Conservation (phyloP, 1,140 invertebrate genomes). For the Ostrea denselamellosa region DNA sequence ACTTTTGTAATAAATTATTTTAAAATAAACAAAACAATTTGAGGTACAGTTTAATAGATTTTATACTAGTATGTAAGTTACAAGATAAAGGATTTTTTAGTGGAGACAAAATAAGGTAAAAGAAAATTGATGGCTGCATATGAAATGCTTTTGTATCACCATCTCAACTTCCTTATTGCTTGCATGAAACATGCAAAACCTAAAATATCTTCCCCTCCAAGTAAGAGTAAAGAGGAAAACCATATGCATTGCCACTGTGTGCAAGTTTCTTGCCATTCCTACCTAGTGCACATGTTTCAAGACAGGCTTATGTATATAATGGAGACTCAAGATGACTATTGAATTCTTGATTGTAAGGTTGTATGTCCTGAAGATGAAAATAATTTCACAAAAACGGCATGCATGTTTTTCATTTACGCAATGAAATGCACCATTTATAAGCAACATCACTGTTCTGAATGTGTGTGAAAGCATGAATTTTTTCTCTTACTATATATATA, state of each 20-base stretch:
- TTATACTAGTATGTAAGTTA: not conserved
- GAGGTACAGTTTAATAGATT: not conserved
- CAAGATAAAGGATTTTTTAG: constrained; percentile 25
- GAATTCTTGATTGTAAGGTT: not conserved
- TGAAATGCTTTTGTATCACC: not conserved
- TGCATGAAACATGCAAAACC: not conserved
- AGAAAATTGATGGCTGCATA: not conserved
- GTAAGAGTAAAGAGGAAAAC: not conserved
- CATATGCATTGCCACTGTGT: not conserved
- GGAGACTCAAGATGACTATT: not conserved
- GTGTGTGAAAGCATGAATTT: too few species aligned
- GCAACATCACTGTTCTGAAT: not conserved
- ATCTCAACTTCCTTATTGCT: not conserved
- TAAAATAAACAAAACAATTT: not conserved
- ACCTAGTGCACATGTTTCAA: not conserved
- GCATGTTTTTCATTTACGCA: not conserved
- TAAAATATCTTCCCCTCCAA: not conserved
- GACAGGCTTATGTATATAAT: too few species aligned
- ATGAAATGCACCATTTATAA: not conserved
- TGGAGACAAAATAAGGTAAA: constrained; percentile 13
- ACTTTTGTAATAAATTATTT: not conserved
- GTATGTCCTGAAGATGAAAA: not conserved
- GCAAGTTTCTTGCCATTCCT: not conserved
- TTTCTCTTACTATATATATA: too few species aligned
- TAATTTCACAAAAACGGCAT: not conserved